Evolutionary conservation across 2,888 invertebrate genomes (phyloP).

Genomic region (Myopa tessellatipennis): DNA sequence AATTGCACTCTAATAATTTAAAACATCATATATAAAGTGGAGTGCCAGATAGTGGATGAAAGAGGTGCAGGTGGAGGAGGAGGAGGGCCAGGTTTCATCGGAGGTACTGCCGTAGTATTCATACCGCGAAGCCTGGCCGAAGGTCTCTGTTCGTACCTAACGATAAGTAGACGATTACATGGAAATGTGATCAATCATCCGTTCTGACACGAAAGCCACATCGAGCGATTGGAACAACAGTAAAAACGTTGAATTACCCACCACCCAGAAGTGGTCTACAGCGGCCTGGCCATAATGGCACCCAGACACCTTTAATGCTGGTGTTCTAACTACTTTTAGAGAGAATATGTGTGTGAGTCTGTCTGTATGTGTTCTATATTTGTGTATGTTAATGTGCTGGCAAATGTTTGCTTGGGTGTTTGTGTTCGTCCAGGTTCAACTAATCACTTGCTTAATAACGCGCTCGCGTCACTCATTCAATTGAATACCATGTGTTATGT

Average conservation of each 20-base stretch:
- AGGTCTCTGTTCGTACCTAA: not conserved
- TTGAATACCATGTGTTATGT: not conserved
- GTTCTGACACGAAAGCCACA: conserved; percentile 48
- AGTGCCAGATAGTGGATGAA: too few relatives aligned
- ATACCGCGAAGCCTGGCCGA: too few relatives aligned
- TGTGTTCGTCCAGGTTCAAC: not conserved
- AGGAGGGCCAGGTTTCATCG: too few relatives aligned
- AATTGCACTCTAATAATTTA: too few relatives aligned
- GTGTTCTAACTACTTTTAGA: not conserved
- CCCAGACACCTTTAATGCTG: conserved; percentile 25
- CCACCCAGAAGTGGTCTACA: not conserved
- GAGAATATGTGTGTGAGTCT: not conserved
- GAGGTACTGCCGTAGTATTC: too few relatives aligned
- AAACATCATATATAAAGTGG: too few relatives aligned
- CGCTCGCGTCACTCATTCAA: conserved; percentile 23
- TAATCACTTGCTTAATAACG: conserved; percentile 19
- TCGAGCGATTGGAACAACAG: conserved; percentile 4
- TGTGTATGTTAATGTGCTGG: not conserved
- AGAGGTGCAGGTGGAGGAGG: too few relatives aligned
- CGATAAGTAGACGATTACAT: conserved; percentile 58
- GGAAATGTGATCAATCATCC: conserved; percentile 63
- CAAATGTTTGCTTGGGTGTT: too few relatives aligned
- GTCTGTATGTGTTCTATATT: not conserved
- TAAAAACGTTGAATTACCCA: not conserved
- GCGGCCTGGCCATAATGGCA: conserved; percentile 22